Conservation (phyloP, 2,888 invertebrate species). For the Meghimatium bilineatum region DNA sequence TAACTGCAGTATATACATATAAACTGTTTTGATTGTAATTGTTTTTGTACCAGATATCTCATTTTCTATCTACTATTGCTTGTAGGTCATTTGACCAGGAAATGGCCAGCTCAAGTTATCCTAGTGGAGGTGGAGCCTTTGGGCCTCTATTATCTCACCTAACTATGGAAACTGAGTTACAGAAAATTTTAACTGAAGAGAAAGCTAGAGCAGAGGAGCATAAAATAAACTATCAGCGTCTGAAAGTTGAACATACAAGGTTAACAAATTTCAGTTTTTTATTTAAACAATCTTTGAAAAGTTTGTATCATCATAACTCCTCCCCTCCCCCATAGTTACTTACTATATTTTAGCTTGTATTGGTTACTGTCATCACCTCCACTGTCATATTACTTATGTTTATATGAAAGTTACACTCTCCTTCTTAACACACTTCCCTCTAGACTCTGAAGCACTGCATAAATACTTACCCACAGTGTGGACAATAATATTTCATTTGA, state of each 20-base stretch:
- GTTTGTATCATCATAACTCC: too few relatives aligned
- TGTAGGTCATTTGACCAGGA: neutral
- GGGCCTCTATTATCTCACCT: constrained; percentile 65
- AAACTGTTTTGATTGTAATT: too few relatives aligned
- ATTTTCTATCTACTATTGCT: neutral
- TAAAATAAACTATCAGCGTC: constrained; percentile 75
- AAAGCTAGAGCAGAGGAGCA: constrained; percentile 75
- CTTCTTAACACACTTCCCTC: too few relatives aligned
- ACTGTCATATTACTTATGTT: too few relatives aligned
- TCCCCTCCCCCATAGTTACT: too few relatives aligned
- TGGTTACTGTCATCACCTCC: too few relatives aligned
- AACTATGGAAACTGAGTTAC: constrained; percentile 74
- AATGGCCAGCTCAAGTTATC: constrained; percentile 54
- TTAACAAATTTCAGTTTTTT: constrained; percentile 46
- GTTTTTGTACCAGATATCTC: neutral
- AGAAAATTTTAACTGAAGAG: constrained; percentile 76
- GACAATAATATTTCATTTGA: too few relatives aligned
- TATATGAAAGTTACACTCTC: too few relatives aligned
- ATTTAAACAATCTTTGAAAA: neutral
- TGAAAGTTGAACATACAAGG: constrained; percentile 76
- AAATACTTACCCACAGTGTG: too few relatives aligned
- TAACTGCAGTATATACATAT: too few relatives aligned
- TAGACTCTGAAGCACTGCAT: too few relatives aligned
- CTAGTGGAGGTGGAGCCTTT: constrained; percentile 50
- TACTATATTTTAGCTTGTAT: too few relatives aligned